Evolutionary conservation across 2,797 vertebrate species (phyloP).

Genomic region (Smutsia temminckii): DNA sequence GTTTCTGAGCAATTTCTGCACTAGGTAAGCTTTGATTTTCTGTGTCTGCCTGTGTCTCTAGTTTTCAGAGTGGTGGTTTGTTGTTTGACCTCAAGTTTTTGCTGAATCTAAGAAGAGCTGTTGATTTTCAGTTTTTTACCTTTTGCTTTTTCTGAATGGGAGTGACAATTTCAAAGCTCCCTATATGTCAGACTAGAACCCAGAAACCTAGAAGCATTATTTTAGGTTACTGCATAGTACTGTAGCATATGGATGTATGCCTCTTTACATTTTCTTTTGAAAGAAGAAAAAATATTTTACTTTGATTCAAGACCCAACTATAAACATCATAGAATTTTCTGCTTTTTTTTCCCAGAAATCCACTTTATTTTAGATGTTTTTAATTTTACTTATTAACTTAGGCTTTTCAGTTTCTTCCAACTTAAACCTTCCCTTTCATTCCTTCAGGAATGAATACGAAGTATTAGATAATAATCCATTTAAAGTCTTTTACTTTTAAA

Average conservation of each 20-base stretch:
- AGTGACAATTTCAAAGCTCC: not conserved
- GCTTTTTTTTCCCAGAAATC: not conserved
- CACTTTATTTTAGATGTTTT: not conserved
- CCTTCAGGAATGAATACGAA: not conserved
- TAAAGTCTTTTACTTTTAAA: not conserved
- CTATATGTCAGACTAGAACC: not conserved
- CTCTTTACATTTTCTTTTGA: not conserved
- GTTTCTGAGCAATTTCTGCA: not conserved
- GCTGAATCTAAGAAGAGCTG: not conserved
- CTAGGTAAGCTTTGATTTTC: not conserved
- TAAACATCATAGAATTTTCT: not conserved
- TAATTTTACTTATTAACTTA: not conserved
- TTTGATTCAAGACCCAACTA: not conserved
- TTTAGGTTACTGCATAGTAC: not conserved
- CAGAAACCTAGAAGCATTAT: not conserved
- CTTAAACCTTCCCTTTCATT: not conserved
- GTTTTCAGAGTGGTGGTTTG: not conserved
- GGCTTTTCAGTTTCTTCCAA: not conserved
- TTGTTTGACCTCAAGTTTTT: not conserved
- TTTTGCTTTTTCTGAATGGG: not conserved
- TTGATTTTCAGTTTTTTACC: not conserved
- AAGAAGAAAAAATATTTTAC: not conserved
- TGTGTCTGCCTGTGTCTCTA: not conserved
- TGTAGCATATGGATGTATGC: not conserved
- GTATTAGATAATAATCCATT: not conserved